Base-by-base conservation (phyloP, 2,888 invertebrate genomes). In the Melolontha melolontha region DNA sequence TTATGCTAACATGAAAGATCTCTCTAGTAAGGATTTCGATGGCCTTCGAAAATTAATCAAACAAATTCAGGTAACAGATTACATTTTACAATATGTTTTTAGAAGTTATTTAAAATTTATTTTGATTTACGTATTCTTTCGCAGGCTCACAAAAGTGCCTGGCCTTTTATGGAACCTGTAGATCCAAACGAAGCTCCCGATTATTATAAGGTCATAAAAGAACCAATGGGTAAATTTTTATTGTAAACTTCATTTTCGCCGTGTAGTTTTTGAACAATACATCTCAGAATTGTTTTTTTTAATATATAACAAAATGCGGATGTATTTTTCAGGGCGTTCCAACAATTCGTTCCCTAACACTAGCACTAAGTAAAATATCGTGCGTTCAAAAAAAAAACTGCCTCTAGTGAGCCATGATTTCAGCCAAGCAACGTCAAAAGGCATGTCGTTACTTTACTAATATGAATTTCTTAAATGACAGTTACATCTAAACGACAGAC, bases 111-210 rank as follows among this genome's bases (percentile, higher is more conserved):
- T 47, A 47, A 11, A 51, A 17, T 51, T 1, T 17, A 14, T 27
- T 17, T 51, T 8, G 4, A 14, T 17, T 7, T 51, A 17, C 11
- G 5, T 17, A 34, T 71, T 72, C 75, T 68, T 74, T 79, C 81
- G 50, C 85, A 97, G 91, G 86, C 90, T 71, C 96, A 97, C 85
- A 97, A 97, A 86, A 96, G 94, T 86, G 95, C 97, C 14, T 97
- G 97, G 96, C 98, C 98, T 16, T 98, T 99, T 84, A 92, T 97
- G 90, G 95, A 97, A 85, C 96, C 98, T 29, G 98, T 98, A 7
- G 96, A 98, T 85, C 94, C 95, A 29, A 91, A 92, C 77, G 96
- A 97, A 86, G 97, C 96, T 59, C 98, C 98, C 7, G 96, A 97
- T 83, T 98, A 98, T 85, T 97, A 97, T 82, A 92, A 94, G 87